Evolutionary conservation across 2,113 vertebrate species (phyloP), one percentile per base, ranked within the genome.

Genomic region (Ceyx cyanopectus): DNA sequence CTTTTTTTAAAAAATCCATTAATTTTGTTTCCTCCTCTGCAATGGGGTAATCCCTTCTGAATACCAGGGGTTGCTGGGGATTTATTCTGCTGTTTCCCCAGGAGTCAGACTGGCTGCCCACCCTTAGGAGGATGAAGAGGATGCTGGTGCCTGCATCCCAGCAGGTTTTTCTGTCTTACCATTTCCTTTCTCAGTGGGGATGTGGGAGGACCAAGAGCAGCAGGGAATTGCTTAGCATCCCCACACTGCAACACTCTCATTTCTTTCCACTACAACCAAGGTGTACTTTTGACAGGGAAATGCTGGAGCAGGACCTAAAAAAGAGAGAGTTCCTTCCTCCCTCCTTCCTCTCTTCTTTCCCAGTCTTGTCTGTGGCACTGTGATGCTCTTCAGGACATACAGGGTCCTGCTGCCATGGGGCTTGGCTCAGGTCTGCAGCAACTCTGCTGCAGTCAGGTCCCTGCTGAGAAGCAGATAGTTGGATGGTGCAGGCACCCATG

Each of bases 121-220:
- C 2, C 7, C 30, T 34, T 20, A 19, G 37, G 18, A 80, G 14
- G 4, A 3, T 30, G 22, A 68, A 58, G 26, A 13, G 13, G 21
- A 68, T 10, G 12, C 24, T 23, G 41, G 7, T 8, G 3, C 5
- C 3, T 27, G 18, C 14, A 60, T 40, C 3, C 5, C 32, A 60
- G 12, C 13, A 48, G 24, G 10, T 2, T 81, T 85, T 75, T 50
- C 29, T 76, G 29, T 17, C 13, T 12, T 76, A 18, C 6, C 10
- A 26, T n/a, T 62, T 86, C 18, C 16, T 68, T 68, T 57, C 23
- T 34, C 4, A 10, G 7, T 0, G 0, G 6, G 8, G 9, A 65
- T 45, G 13, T 1, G 1, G 15, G 26, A 82, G 1, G 10, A 32
- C 8, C 23, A 65, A 23, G 20, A 41, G 34, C 20, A 65, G 12